Evolutionary conservation across 2,797 vertebrate genomes (phyloP), one percentile per base, ranked within the genome.

Genomic region (Melanotaenia trifasciata): DNA sequence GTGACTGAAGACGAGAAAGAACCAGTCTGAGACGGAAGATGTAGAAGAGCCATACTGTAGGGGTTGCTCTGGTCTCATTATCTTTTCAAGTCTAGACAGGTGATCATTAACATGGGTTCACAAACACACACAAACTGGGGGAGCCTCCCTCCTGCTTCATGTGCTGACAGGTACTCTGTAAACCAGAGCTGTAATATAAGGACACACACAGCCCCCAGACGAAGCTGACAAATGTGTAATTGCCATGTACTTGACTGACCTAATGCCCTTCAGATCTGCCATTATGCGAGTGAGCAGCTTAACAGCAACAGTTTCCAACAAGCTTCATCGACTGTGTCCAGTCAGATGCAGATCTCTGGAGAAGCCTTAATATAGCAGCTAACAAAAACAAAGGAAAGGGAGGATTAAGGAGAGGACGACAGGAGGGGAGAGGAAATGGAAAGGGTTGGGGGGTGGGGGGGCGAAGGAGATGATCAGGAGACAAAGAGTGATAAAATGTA

Each of bases 31-130:
- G 58, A 12, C 38, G 70, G 62, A 30, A 45, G 62, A 65, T 0
- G 24, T 38, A 36, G 59, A n/a, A 16, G 33, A 18, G 32, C 50
- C 56, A 70, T 54, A 75, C 66, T 76, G 79, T 76, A 51, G 72
- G 70, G 64, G 54, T 33, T 60, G 57, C 51, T 78, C 71, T 30
- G 24, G 51, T 72, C 73, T 89, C 72, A 88, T 92, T 86, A 89
- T 79, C 71, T 67, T 47, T 76, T 92, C 89, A 88, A 78, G 85
- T 81, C 84, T 84, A 85, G 83, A 87, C 86, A 87, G 78, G 87
- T 89, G 87, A 83, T 89, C 79, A 85, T 90, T 84, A 87, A 70
- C 75, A 59, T 70, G 63, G 61, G 64, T 51, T 47, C 13, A 28
- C 60, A 59, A 2, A 63, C 73, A 64, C 35, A 81, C 68, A 88